phyloP scores from a whole-genome alignment of 1,140 invertebrate genomes.

The Drosophila erecta region DNA sequence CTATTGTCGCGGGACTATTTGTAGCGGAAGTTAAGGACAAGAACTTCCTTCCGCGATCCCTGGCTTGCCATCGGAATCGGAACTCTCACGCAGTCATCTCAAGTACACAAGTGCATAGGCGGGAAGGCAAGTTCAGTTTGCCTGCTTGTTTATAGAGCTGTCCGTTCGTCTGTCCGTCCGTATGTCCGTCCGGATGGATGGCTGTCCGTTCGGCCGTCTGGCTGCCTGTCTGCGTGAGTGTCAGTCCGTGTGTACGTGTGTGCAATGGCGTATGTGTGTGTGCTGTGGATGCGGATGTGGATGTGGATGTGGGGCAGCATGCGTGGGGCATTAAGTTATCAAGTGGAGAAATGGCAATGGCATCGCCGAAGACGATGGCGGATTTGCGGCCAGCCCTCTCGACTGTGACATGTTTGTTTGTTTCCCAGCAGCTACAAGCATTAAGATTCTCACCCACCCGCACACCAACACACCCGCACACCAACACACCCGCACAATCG shows the following conservation, averaged over 20 bases:
- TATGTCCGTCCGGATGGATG: neutral
- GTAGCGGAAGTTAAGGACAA: too few species aligned
- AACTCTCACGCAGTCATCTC: conserved; percentile 14
- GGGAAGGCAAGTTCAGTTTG: conserved; percentile 34
- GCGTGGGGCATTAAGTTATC: conserved; percentile 78
- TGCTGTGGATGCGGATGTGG: conserved; percentile 36
- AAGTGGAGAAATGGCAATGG: conserved; percentile 42
- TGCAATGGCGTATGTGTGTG: conserved; percentile 29
- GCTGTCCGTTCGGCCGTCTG: conserved; percentile 20
- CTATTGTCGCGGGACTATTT: too few species aligned
- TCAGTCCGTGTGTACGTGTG: conserved; percentile 24
- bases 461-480: neutral
- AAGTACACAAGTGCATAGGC: conserved; percentile 37
- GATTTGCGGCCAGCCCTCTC: conserved; percentile 51
- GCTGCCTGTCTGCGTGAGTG: conserved; percentile 8
- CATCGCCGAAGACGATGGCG: conserved; percentile 54
- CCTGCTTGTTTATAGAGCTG: conserved; percentile 42
- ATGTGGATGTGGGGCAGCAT: conserved; percentile 58
- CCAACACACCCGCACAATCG: too few species aligned
- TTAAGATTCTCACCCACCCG: conserved; percentile 48
- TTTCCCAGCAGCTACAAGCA: conserved; percentile 50
- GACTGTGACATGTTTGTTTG: conserved; percentile 72
- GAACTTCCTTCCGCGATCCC: too few species aligned
- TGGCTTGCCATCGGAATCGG: neutral
- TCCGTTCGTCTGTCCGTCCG: conserved; percentile 13